Conservation (phyloP, 2,888 invertebrate species). For the Microplitis deprimator region DNA sequence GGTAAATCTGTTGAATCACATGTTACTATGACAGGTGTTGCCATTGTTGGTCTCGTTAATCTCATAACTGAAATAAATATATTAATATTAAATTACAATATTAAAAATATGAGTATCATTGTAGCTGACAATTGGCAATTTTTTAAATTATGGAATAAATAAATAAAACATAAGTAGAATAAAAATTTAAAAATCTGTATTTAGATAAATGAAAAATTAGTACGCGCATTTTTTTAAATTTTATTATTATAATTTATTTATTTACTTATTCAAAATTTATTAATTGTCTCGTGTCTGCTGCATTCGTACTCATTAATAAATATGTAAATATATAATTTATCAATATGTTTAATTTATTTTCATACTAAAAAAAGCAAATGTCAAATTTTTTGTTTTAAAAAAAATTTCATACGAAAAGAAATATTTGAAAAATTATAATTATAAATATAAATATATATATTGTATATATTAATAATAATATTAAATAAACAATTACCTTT, state of each 20-base stretch:
- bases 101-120: not conserved
- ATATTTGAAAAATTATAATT: not conserved
- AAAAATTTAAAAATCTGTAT: no score
- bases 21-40: conserved; percentile 85
- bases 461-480: conserved; percentile 16
- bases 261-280: no score
- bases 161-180: not conserved
- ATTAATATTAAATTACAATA: not conserved
- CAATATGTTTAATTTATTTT: no score
- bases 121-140: not conserved
- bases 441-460: conserved; percentile 11
- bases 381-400: no score
- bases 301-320: not conserved
- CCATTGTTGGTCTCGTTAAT: conserved; percentile 91
- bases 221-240: no score
- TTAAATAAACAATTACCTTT: conserved; percentile 70
- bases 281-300: no score
- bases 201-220: no score
- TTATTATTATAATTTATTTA: no score
- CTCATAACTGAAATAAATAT: conserved; percentile 84
- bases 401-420: no score
- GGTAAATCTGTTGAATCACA: conserved; percentile 90
- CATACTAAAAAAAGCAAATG: no score
- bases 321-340: no score
- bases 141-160: not conserved